Evolutionary conservation across 2,113 vertebrate species (phyloP), one percentile per base, ranked within the genome.

Genomic region (Malurus melanocephalus): DNA sequence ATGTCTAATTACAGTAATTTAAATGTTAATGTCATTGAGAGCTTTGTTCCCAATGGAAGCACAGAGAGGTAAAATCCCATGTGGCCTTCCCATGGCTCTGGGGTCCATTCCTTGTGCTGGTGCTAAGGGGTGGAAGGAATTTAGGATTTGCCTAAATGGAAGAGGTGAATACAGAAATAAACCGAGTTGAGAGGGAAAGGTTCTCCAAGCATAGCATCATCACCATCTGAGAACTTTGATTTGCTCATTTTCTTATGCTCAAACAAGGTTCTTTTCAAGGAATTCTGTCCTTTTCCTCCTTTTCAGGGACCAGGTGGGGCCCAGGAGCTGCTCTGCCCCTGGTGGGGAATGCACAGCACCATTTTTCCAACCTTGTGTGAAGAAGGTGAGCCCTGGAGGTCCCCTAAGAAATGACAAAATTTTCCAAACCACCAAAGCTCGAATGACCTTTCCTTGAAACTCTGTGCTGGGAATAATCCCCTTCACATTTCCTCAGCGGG

Each of bases 1-100:
- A 16, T 0, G 0, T 14, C 18, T n/a, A 64, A 2, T 48, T 43
- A 32, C 1, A 2, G 32, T 28, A 10, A 76, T 56, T 69, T 40
- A n/a, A 46, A 46, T 64, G 28, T 56, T 28, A 2, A 16, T 0
- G 0, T 14, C 18, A 10, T 1, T 27, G 55, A 52, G 46, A 53
- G 52, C 40, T 16, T 6, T 1, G 3, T 51, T 66, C 35, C 68
- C 46, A 64, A 5, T 0, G 7, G 57, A 38, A 67, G 23, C 20
- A 48, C 49, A 62, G 32, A 88, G 43, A 71, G 32, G 23, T 11
- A 5, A 77, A 68, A 51, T 38, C 52, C 32, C 67, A 6, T 0
- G 1, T 67, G 57, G 55, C 55, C 62, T 53, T 68, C 45, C 17
- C 46, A 0, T 3, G 6, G 28, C 60, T n/a, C 40, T 66, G 43